Base-by-base conservation (phyloP, 2,888 invertebrate genomes). In the Digitonthophagus gazella region DNA sequence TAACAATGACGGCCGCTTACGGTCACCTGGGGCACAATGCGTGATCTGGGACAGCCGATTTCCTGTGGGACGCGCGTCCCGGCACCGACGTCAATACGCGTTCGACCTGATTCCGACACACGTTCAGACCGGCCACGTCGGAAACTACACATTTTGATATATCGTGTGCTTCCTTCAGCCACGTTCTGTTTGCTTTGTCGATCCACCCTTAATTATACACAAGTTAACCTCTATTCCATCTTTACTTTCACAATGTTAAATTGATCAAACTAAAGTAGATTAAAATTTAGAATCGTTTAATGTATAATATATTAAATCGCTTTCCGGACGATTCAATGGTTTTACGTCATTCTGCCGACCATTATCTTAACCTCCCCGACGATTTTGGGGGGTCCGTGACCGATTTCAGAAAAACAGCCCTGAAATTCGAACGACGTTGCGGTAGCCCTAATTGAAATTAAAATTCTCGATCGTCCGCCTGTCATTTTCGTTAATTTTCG, bases 1-100 rank as follows among this genome's bases (percentile, higher is more conserved):
- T 61, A 61, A 61, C 61, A 61, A 61, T 61, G 61, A 61, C 61
- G 20, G 20, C 20, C 61, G 61, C 19, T 61, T 20, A 61, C 61
- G 61, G 61, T 61, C 61, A 20, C 61, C 18, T 18, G 20, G 19
- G 19, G 61, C 61, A 19, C 61, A 61, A 61, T 61, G 61, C 61
- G 19, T 14, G 18, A 18, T 20, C 19, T 61, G 19, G 61, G 61
- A 61, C 20, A 61, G 18, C 61, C 61, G 19, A 19, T 61, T 61
- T 20, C 61, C 61, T 19, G 14, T 61, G 61, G 61, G 61, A 19
- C 28, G 28, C 28, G 28, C 28, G 28, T 44, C 61, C 61, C 61
- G 18, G 19, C 20, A 61, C 18, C 61, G 61, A 19, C 61, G 20
- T 20, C 61, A 61, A 61, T 61, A 18, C 20, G 61, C 61, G 14